A percentile compares a stretch with the other conserved stretches of the same genome.
These are phyloP conservation scores for Drosophila sucinea DNA, from an alignment of 1,140 invertebrate species.

Conservation along the genomic window DNA sequence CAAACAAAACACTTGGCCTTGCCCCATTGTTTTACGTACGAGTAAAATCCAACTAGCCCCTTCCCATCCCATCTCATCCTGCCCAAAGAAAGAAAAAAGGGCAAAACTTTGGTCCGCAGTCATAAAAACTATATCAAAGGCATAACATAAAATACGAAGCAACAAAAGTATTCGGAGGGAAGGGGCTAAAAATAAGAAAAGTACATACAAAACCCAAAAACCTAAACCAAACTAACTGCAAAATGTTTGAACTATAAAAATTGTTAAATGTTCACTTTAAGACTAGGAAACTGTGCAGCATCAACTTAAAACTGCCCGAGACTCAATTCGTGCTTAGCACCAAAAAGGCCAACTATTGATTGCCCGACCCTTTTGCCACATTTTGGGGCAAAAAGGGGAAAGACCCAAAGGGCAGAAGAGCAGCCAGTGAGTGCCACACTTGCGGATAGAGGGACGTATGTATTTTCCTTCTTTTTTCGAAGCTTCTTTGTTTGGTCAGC, in stretches of 20 bases:
- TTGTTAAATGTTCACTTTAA: slow-evolving; percentile 58
- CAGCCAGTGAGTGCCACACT: no score
- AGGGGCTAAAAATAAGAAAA: no score
- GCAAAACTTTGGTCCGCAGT: slow-evolving; percentile 72
- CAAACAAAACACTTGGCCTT: slow-evolving; percentile 37
- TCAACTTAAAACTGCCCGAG: slow-evolving; percentile 43
- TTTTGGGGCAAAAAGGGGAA: slow-evolving; percentile 12
- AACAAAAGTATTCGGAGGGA: background rate
- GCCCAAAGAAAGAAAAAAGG: slow-evolving; percentile 3
- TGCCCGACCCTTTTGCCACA: slow-evolving; percentile 45
- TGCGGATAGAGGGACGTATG: no score
- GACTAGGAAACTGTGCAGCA: slow-evolving; percentile 24
- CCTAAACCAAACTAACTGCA: slow-evolving; percentile 73
- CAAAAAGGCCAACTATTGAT: slow-evolving; percentile 54
- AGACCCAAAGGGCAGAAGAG: background rate
- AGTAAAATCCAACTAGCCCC: background rate
- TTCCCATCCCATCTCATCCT: background rate
- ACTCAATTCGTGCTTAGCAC: slow-evolving; percentile 37
- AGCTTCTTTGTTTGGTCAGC: slow-evolving; percentile 3
- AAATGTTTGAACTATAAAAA: slow-evolving; percentile 71
- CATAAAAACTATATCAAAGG: slow-evolving; percentile 72
- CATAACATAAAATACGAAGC: slow-evolving; percentile 63
- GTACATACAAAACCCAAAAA: slow-evolving; percentile 58
- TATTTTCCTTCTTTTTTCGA: no score
- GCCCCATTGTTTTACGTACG: slow-evolving; percentile 52